phyloP scores from a whole-genome alignment of 92 coral and sea anemone genomes.

The Porites evermanni region DNA sequence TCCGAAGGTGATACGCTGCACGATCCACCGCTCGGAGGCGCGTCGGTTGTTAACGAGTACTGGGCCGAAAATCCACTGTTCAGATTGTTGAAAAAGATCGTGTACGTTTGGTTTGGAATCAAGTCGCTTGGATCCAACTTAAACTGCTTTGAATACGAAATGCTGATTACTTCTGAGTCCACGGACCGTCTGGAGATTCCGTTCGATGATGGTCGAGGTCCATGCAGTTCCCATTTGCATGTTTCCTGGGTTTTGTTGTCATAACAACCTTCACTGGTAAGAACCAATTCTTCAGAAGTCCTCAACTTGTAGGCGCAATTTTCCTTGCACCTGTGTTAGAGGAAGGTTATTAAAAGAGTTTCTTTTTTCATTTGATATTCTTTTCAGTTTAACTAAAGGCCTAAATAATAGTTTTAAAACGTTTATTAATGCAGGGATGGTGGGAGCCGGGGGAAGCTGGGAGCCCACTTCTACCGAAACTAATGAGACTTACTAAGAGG shows the following conservation, averaged over 20 bases:
- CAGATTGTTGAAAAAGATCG: conserved; percentile 12
- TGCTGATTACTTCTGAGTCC: background rate
- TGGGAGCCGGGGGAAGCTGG: too few relatives aligned
- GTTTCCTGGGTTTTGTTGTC: conserved; percentile 20
- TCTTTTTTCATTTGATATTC: background rate
- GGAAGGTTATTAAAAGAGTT: background rate
- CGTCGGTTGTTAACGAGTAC: conserved; percentile 40
- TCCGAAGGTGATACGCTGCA: conserved; percentile 65
- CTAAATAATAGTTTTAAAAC: too few relatives aligned
- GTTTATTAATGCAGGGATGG: too few relatives aligned
- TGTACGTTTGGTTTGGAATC: conserved; percentile 38
- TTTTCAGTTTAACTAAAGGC: background rate
- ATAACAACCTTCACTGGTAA: conserved; percentile 35
- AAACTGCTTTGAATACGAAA: conserved; percentile 21
- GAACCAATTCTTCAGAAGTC: conserved; percentile 47
- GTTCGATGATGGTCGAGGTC: conserved; percentile 26
- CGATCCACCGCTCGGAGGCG: conserved; percentile 53
- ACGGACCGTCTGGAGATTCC: conserved; percentile 27
- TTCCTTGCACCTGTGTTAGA: conserved; percentile 56
- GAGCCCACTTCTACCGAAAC: too few relatives aligned
- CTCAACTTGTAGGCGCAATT: conserved; percentile 66
- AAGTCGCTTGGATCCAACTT: conserved; percentile 27
- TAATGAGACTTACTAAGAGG: too few relatives aligned
- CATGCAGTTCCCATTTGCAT: conserved; percentile 43
- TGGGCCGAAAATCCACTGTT: background rate